Evolutionary conservation across 53 echinoderm and acorn worm genomes (phyloP).

Genomic region (Holothuria scabra): DNA sequence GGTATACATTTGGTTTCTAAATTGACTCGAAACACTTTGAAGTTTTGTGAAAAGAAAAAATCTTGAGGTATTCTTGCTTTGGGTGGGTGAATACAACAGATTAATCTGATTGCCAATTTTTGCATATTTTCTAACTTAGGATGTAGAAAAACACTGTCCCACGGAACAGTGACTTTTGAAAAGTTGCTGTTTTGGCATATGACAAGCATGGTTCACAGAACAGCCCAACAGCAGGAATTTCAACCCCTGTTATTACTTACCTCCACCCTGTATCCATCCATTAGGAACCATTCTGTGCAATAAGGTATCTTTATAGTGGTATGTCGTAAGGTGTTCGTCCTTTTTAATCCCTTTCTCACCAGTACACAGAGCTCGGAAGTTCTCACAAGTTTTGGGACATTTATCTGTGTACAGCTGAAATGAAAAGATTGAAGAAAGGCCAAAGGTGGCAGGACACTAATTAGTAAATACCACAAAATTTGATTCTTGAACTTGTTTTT

Average conservation of each 20-base stretch:
- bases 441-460: background rate
- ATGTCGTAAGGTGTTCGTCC: conserved; percentile 77
- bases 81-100: too few relatives aligned
- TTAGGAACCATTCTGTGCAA: conserved; percentile 88
- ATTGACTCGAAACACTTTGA: too few relatives aligned
- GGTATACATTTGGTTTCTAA: too few relatives aligned
- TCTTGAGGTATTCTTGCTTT: too few relatives aligned
- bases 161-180: too few relatives aligned
- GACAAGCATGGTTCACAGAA: too few relatives aligned
- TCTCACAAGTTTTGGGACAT: conserved; percentile 94
- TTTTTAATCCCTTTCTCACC: conserved; percentile 85
- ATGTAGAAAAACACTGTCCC: too few relatives aligned
- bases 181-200: too few relatives aligned
- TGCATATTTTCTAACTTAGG: too few relatives aligned
- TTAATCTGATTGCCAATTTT: too few relatives aligned
- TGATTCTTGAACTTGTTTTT: background rate
- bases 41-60: too few relatives aligned
- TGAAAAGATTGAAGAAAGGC: background rate
- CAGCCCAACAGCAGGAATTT: too few relatives aligned
- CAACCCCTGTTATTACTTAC: conserved; percentile 67
- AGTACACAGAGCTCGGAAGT: conserved; percentile 88
- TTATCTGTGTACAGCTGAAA: conserved; percentile 80
- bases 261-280: conserved; percentile 96
- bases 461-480: background rate
- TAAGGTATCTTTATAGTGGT: conserved; percentile 74